phyloP scores from a whole-genome alignment of 2,888 invertebrate species.

The Eutolmus rufibarbis region DNA sequence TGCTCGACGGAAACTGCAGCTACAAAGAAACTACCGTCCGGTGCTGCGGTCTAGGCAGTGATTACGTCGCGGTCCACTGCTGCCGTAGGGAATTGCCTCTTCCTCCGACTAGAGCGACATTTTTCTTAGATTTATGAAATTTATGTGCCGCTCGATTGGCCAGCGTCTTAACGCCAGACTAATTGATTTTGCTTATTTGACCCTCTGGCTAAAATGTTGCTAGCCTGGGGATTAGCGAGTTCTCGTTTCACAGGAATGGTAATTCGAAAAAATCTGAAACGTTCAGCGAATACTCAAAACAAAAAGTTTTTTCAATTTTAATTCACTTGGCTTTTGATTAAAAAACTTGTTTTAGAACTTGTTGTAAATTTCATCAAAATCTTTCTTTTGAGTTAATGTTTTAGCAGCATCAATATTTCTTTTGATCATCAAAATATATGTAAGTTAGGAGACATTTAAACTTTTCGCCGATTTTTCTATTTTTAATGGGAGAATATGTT shows the following conservation, averaged over 20 bases:
- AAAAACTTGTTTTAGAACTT: background rate
- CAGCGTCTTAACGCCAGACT: background rate
- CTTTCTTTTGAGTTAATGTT: too few relatives aligned
- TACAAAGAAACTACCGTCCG: background rate
- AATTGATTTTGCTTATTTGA: background rate
- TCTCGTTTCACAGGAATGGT: background rate
- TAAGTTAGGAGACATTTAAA: too few relatives aligned
- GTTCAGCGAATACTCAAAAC: too few relatives aligned
- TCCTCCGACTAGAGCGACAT: background rate
- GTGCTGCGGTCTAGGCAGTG: background rate
- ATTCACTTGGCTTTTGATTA: too few relatives aligned
- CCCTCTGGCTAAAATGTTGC: background rate
- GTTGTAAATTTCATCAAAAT: background rate
- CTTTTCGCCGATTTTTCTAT: too few relatives aligned
- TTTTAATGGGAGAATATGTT: too few relatives aligned
- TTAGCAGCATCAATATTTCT: too few relatives aligned
- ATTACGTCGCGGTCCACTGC: background rate
- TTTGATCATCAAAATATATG: too few relatives aligned
- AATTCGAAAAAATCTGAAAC: background rate
- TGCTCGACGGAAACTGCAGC: background rate
- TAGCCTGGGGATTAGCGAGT: background rate
- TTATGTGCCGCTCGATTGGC: background rate
- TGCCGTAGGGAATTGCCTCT: background rate
- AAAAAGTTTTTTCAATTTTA: too few relatives aligned
- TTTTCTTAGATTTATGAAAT: background rate